phyloP scores from a whole-genome alignment of 2,113 vertebrate genomes.

The Indicator maculatus region DNA sequence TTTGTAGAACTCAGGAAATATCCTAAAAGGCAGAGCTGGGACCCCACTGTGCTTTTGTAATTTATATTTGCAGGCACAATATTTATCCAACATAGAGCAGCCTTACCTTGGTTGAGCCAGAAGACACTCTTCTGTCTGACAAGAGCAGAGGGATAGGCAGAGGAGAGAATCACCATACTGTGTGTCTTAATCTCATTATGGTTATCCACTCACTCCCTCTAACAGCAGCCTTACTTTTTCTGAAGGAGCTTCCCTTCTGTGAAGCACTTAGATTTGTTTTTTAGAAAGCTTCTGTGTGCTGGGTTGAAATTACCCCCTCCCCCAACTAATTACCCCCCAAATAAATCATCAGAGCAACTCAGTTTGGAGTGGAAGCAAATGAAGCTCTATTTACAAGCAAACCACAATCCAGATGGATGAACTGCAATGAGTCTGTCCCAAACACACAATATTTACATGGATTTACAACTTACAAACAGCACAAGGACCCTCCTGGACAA shows the following conservation, averaged over 20 bases:
- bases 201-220: not conserved
- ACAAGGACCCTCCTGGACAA: too few relatives aligned
- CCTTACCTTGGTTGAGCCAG: not conserved
- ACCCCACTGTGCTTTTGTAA: not conserved
- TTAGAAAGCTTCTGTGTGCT: not conserved
- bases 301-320: too few relatives aligned
- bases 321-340: too few relatives aligned
- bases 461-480: too few relatives aligned
- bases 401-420: too few relatives aligned
- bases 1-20: not conserved
- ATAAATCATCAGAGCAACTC: too few relatives aligned
- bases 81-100: not conserved
- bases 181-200: not conserved
- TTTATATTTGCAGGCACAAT: not conserved
- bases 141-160: not conserved
- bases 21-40: not conserved
- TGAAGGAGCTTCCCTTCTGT: not conserved
- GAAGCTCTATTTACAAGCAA: too few relatives aligned
- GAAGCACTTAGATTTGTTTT: not conserved
- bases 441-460: too few relatives aligned
- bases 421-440: too few relatives aligned
- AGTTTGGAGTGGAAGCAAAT: too few relatives aligned
- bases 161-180: not conserved
- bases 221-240: not conserved
- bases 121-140: not conserved